Evolutionary conservation across 2,113 vertebrate species (phyloP).

Genomic region (Dendrocopos noguchii): DNA sequence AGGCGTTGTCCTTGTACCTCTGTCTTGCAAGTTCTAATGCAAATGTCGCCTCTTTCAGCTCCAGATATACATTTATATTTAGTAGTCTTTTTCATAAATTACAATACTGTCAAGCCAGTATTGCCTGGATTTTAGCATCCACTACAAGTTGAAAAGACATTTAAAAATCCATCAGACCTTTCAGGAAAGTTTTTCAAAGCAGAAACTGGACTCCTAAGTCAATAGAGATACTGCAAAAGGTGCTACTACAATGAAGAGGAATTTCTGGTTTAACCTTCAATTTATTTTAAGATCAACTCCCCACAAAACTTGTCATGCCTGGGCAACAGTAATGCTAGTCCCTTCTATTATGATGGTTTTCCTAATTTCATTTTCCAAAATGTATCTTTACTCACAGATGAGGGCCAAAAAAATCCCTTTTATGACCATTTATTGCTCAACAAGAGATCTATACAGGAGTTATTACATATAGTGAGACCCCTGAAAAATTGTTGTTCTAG

Average conservation of each 20-base stretch:
- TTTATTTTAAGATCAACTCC: neutral
- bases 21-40: too few species aligned
- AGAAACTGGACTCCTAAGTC: neutral
- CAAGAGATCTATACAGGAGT: neutral
- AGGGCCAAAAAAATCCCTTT: neutral
- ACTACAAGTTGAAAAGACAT: neutral
- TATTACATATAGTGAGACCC: neutral
- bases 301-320: neutral
- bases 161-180: neutral
- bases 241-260: neutral
- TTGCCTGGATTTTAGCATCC: neutral
- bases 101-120: neutral
- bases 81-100: neutral
- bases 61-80: neutral
- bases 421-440: neutral
- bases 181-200: neutral
- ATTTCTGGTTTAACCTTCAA: neutral
- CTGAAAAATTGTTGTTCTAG: neutral
- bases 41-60: neutral
- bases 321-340: neutral
- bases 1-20: neutral
- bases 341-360: neutral
- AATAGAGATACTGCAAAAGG: neutral
- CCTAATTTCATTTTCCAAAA: neutral
- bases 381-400: neutral